Base-by-base conservation (phyloP, 2,113 vertebrate species). In the Colinus virginianus region DNA sequence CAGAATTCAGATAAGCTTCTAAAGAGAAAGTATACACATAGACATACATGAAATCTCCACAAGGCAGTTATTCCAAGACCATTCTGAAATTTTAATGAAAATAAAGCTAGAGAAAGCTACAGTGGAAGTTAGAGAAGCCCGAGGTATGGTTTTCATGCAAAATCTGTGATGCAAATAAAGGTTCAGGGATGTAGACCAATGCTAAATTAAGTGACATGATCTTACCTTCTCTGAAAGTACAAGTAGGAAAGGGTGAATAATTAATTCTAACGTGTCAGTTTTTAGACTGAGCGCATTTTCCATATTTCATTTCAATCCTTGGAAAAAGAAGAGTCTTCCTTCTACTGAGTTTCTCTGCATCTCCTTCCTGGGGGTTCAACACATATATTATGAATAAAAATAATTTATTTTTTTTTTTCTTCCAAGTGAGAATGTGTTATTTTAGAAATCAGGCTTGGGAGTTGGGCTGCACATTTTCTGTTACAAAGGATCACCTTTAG, bases 321-420 rank as follows among this genome's bases (percentile, higher is more conserved):
- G 42, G 74, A 36, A 34, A 81, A 76, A 11, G 18, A 55, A 68
- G 26, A 56, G 8, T 9, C 4, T 87, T 62, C 74, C 11, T 58
- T 84, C 36, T 85, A 1, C 34, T 79, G 30, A 56, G 15, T 43
- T 0, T 42, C 5, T 42, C 8, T 72, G 4, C 2, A 26, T 38
- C 5, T 67, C 43, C 26, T 75, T 77, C 22, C 22, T 23, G 2
- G 15, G 19, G 66, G 2, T 36, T 71, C 6, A 16, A 75, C 18
- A 81, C 59, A 30, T 25, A 49, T 26, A 15, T 51, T 43, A 40
- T 1, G 3, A 3, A 58, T 7, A 80, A 85, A 82, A 51, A 1
- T 18, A 1, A 46, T n/a, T n/a, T n/a, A n/a, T 1, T 4, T n/a
- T 45, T 8, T 45, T 32, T 22, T 59, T 40, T 8, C 26, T 9